Evolutionary conservation across 2,888 invertebrate species (phyloP), one percentile per base, ranked within the genome.

Genomic region (Phragmatobia fuliginosa): DNA sequence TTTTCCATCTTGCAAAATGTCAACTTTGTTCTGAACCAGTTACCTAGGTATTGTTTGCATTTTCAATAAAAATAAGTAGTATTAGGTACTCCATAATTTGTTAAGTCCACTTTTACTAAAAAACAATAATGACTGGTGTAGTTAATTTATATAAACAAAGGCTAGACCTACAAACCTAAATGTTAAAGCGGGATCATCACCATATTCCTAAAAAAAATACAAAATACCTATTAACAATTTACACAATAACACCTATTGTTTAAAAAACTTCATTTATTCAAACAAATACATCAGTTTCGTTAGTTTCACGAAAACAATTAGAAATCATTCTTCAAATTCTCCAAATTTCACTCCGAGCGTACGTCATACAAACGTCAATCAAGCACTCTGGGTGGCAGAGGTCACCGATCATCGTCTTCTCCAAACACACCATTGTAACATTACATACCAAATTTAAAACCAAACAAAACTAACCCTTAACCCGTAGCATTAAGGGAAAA

Each of bases 351-450:
- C 90, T 86, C 79, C 85, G 89, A 81, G 89, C 84, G 89, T 80
- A 83, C 87, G 88, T 91, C 93, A 92, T 91, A 92, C 91, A 94
- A 87, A 92, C 89, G 94, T 94, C 94, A 94, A 93, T 94, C 94
- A 94, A 82, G 92, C 92, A 90, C 93, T 89, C 90, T 87, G 86
- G 93, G 88, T 87, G 92, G 83, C 88, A 92, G 83, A 92, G 94
- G 93, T 93, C 93, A 90, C 85, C 87, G 91, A 91, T 92, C 91
- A 91, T 90, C 89, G 83, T 88, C 85, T 87, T 85, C 85, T 78
- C 85, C 85, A 84, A 85, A 83, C 82, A 83, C 77, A 82, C 71
- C 71, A 62, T 82, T 77, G 59, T 75, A 62, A 33, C 67, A 63
- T 61, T 32, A 56, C 66, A 66, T 60, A 66, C 41, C 7, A 78